Percentiles rank a stretch among this genome's conserved stretches.
These are phyloP conservation scores for Herpetotheres cachinnans DNA, from an alignment of 2,113 vertebrate species.

Conservation along the genomic window DNA sequence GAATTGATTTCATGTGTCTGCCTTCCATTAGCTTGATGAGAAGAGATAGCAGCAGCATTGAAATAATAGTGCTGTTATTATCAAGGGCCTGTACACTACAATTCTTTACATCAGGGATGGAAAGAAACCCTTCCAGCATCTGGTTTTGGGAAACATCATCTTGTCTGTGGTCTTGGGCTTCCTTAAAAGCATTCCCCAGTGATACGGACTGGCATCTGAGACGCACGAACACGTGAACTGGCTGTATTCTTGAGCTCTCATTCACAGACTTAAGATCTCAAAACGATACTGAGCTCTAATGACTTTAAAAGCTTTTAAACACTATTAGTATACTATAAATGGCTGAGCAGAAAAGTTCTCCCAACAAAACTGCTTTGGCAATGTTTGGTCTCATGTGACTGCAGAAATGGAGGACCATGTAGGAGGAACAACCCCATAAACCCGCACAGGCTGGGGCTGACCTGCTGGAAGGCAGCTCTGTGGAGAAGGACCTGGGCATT, in stretches of 20 bases:
- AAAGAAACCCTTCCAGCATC: not conserved
- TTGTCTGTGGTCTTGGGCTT: not conserved
- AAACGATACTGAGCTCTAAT: not conserved
- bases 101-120: not conserved
- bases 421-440: no score
- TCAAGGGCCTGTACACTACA: not conserved
- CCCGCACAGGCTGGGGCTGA: no score
- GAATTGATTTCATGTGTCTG: not conserved
- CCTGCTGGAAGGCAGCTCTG: no score
- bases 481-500: no score
- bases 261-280: not conserved
- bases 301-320: not conserved
- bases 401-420: not conserved
- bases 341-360: not conserved
- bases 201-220: not conserved
- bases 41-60: not conserved
- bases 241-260: not conserved
- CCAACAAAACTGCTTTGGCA: not conserved
- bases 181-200: not conserved
- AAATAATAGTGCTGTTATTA: not conserved
- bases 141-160: not conserved
- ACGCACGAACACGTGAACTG: not conserved
- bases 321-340: not conserved
- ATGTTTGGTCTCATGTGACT: not conserved
- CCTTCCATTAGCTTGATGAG: not conserved